Base-by-base conservation (phyloP, 2,797 vertebrate species). In the Artibeus lituratus region DNA sequence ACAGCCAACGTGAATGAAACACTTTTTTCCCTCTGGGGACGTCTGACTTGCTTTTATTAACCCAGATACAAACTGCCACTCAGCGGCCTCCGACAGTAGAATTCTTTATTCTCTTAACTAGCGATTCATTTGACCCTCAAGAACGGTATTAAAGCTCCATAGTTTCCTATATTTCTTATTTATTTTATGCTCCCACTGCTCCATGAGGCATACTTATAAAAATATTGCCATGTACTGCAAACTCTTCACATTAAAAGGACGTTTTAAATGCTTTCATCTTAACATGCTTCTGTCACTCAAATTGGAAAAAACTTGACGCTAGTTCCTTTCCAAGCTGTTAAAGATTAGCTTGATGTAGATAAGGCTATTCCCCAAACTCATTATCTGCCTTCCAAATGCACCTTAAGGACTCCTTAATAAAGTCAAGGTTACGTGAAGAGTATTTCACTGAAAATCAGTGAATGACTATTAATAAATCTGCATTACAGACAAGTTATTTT, bases 341-440 rank as follows among this genome's bases (percentile, higher is more conserved):
- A 98, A 98, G 98, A 98, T 98, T 98, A 98, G 98, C 98, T 98
- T 98, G 98, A 98, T 98, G 98, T 98, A 98, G 98, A 98, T 98
- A 98, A 98, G 98, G 94, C 98, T 98, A 99, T 98, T 98, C 98
- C 98, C 98, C 95, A 98, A 98, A 98, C 98, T 98, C 98, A 98
- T 98, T 99, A 98, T 98, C 98, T 98, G 97, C 96, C 98, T 98
- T 98, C 98, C 97, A 98, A 98, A 98, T 98, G 98, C 98, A 99
- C 98, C 98, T 98, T 98, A 98, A 98, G 98, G 98, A 98, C 98
- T 98, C 98, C 97, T 98, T 98, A 98, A 98, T 98, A 98, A 98
- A 98, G 98, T 99, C 98, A 99, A 99, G 98, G 98, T 99, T 98
- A 98, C 26, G 0, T 97, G 98, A 98, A 98, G 98, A 98, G 98